Conservation (phyloP, 2,797 vertebrate genomes). For the Hoplostethus atlanticus region DNA sequence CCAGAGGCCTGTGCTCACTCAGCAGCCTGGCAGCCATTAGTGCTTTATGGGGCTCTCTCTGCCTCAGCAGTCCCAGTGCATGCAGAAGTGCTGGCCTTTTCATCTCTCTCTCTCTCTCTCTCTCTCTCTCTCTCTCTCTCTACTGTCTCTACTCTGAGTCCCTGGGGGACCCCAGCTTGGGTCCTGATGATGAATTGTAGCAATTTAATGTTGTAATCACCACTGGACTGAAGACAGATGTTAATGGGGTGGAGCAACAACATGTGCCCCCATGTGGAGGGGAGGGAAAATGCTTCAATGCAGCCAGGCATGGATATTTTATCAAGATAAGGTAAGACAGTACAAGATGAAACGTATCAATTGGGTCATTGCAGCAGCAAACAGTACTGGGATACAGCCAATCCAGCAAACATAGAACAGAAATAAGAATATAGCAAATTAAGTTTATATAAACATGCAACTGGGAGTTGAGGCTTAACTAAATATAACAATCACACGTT, state of each 20-base stretch:
- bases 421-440: neutral
- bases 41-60: constrained; percentile 60
- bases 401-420: neutral
- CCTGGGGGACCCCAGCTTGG: constrained; percentile 11
- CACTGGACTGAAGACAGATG: constrained; percentile 35
- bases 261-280: constrained; percentile 41
- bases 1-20: constrained; percentile 54
- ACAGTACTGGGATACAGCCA: neutral
- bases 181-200: constrained; percentile 57
- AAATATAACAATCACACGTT: no score
- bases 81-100: constrained; percentile 62
- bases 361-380: neutral
- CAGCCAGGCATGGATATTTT: neutral
- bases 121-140: neutral
- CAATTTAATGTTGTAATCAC: constrained; percentile 65
- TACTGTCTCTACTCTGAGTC: constrained; percentile 12
- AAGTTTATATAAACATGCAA: neutral
- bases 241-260: constrained; percentile 47
- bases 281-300: constrained; percentile 7
- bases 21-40: constrained; percentile 64
- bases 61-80: constrained; percentile 52
- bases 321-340: neutral
- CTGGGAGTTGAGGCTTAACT: no score
- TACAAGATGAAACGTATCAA: neutral
- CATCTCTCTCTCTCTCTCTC: constrained; percentile 50